Base-by-base conservation (phyloP, 2,888 invertebrate species). In the Ptychoptera contaminata region DNA sequence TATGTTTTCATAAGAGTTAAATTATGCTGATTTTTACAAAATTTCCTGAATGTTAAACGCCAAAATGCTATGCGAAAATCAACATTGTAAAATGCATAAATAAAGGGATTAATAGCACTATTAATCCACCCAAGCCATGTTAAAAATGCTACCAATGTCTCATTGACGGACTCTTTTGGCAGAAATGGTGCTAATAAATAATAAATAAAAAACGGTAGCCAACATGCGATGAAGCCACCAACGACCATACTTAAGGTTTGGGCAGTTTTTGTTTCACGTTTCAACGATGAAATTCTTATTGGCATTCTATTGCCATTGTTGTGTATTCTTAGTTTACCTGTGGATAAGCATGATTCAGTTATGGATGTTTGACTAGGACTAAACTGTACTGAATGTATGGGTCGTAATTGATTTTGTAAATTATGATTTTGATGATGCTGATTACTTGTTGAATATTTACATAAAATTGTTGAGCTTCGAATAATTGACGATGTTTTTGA, bases 121-220 rank as follows among this genome's bases (percentile, higher is more conserved):
- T 88, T 90, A 55, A 86, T 80, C 86, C 88, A 90, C 1, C 87
- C 90, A 36, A 90, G 67, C 88, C 88, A 90, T 1, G 86, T 87
- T 43, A 88, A 65, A 44, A 81, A 76, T 40, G 77, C 77, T 75
- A 83, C 79, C 43, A 86, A 61, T 5, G 76, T 70, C 1, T 70
- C 69, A 47, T 72, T 73, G 3, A 77, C 73, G 52, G 76, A 74
- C 43, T 69, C 67, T 45, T 65, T 67, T 1, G 77, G 74, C 44
- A 86, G 72, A 56, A 88, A 87, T 6, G 88, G 87, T 2, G 80
- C 82, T 1, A 85, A 68, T 10, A 90, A 65, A 56, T 90, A 90
- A 51, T 82, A 79, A 6, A 86, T 68, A 62, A 88, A 90, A 63
- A 90, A 90, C 0, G 88, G 88, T 29, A 88, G 62, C 90, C 90